Evolutionary conservation across 2,113 vertebrate genomes (phyloP), one percentile per base, ranked within the genome.

Genomic region (Struthidea cinerea): DNA sequence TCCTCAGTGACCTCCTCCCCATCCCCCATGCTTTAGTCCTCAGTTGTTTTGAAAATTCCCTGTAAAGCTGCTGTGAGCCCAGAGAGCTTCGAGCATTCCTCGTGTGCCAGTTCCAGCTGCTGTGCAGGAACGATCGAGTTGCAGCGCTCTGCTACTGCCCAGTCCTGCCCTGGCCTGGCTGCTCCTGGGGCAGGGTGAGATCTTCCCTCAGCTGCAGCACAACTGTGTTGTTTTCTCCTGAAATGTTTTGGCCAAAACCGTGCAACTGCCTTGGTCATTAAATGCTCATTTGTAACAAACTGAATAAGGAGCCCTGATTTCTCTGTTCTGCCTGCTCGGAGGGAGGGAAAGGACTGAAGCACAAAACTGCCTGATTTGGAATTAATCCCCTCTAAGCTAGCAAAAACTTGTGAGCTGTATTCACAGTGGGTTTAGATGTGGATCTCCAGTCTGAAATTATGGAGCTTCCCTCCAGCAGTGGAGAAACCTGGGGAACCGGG

Each of bases 221-320:
- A 21, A n/a, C 42, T 35, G 42, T 13, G 44, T 24, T 82, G 39
- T 42, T 55, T 73, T 19, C n/a, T 63, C 49, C 52, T 70, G 42
- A 32, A 47, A 32, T 47, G 23, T 27, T 86, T 70, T 44, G 56
- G 73, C 60, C 73, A 46, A 67, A 81, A 59, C 35, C 12, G 1
- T 76, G 37, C 56, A 70, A 53, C 79, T 42, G 49, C 37, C 39
- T 79, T 0, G 1, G 30, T 74, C 71, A 46, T 37, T 56, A 90
- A 92, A 80, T 35, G 80, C 50, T 60, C 49, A 32, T 89, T 93
- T 94, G 26, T 96, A 95, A 96, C 85, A 87, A 96, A 94, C 74
- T 9, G 20, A 28, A 0, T 37, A 30, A 63, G 11, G 37, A 55
- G 42, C 63, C 46, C 12, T 6, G 37, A 41, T 49, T 22, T 56